Percentiles rank a stretch among this genome's conserved stretches.
phyloP scores from a whole-genome alignment of 2,797 vertebrate genomes.

The Champsocephalus esox region DNA sequence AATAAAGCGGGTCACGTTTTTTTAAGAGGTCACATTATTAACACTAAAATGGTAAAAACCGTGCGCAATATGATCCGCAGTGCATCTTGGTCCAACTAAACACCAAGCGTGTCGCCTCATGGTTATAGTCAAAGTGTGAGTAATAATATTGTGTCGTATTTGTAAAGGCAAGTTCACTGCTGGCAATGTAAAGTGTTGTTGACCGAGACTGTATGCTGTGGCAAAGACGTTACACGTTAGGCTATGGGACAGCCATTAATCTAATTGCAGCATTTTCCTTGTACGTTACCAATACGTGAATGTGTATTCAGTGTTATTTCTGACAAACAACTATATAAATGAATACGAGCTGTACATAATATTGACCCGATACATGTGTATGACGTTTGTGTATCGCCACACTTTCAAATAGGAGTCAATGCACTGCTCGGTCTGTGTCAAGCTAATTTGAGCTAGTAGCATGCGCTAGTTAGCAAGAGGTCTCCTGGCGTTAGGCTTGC shows the following conservation, averaged over 20 bases:
- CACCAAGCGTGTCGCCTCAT: constrained; percentile 19
- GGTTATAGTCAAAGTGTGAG: constrained; percentile 8
- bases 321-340: not conserved
- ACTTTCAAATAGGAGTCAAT: constrained; percentile 52
- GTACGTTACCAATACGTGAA: not conserved
- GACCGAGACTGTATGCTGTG: constrained; percentile 18
- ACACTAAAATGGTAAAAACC: constrained; percentile 50
- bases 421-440: constrained; percentile 58
- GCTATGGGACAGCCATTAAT: constrained; percentile 36
- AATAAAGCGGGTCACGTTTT: constrained; percentile 48
- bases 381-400: constrained; percentile 40
- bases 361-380: constrained; percentile 20
- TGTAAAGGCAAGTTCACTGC: constrained; percentile 24
- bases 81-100: constrained; percentile 68
- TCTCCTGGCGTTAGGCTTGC: constrained; percentile 52
- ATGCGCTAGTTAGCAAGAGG: constrained; percentile 79
- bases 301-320: not conserved
- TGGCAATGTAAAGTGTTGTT: constrained; percentile 39
- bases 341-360: not conserved
- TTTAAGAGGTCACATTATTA: constrained; percentile 52
- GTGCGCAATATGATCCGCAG: constrained; percentile 72
- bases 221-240: constrained; percentile 32
- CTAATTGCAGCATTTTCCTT: constrained; percentile 47
- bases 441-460: constrained; percentile 83
- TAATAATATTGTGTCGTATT: constrained; percentile 2